phyloP scores from a whole-genome alignment of 2,113 vertebrate species.

The Sialia sialis region DNA sequence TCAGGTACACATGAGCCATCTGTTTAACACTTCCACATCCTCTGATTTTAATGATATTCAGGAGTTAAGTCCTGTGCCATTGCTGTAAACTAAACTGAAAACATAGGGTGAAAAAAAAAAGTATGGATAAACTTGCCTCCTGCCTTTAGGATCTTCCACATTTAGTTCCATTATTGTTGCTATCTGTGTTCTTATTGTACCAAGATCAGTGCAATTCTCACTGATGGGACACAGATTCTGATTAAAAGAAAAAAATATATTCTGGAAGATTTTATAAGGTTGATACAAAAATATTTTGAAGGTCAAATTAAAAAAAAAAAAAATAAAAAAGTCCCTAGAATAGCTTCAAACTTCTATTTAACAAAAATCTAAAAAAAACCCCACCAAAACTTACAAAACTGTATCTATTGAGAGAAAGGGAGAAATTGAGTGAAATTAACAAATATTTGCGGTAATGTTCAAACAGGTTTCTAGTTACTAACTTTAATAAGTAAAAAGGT shows the following conservation, averaged over 20 bases:
- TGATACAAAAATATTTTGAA: not conserved
- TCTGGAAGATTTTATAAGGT: not conserved
- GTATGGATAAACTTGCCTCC: not conserved
- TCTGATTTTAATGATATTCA: not conserved
- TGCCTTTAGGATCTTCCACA: not conserved
- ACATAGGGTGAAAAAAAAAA: not conserved
- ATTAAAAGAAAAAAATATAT: not conserved
- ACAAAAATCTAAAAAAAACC: not conserved
- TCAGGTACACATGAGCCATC: not conserved
- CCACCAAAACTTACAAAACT: not conserved
- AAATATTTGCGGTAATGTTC: not conserved
- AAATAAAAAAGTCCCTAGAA: not conserved
- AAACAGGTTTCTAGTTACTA: not conserved
- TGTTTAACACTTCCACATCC: rapidly evolving
- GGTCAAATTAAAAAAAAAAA: not conserved
- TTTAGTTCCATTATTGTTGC: not conserved
- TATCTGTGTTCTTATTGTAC: not conserved
- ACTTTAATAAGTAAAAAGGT: not conserved
- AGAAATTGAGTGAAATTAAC: not conserved
- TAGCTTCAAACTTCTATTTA: not conserved
- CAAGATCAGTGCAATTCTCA: not conserved
- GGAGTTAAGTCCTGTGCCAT: not conserved
- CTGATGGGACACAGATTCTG: not conserved
- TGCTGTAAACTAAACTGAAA: not conserved
- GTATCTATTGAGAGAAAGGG: not conserved